Percentiles rank a stretch among this genome's conserved stretches.
Conservation (phyloP, 2,888 invertebrate genomes). For the Eilema depressum region DNA sequence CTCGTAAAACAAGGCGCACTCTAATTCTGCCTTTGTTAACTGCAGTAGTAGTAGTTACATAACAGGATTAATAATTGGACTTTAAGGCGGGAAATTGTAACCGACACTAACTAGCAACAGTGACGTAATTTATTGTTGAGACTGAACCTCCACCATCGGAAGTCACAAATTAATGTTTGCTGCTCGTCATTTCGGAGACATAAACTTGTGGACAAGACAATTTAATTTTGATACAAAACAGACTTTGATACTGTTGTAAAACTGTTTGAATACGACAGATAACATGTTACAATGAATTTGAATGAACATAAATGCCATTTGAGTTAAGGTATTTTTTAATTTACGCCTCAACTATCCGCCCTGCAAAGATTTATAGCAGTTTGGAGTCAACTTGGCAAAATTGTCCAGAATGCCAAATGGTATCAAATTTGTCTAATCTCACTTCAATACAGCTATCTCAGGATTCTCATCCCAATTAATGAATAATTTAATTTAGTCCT, state of each 20-base stretch:
- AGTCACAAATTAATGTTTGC: constrained; percentile 25
- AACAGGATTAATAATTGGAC: constrained; percentile 33
- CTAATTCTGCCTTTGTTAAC: constrained; percentile 35
- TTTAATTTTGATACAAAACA: constrained; percentile 6
- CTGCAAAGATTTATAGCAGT: background rate
- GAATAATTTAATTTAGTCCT: background rate
- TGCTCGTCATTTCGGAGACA: constrained; percentile 24
- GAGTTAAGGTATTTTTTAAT: too few relatives aligned
- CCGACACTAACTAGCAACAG: constrained; percentile 31
- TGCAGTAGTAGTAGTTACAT: constrained; percentile 36
- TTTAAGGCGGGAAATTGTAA: constrained; percentile 24
- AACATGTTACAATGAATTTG: too few relatives aligned
- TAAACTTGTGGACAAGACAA: constrained; percentile 11
- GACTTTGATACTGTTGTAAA: background rate
- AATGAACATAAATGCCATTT: too few relatives aligned
- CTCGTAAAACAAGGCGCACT: constrained; percentile 32
- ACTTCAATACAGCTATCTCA: background rate
- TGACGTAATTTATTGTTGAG: constrained; percentile 34
- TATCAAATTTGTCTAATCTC: background rate
- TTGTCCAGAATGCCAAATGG: background rate
- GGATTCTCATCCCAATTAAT: background rate
- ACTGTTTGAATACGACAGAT: background rate
- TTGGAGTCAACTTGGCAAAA: background rate
- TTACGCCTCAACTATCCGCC: too few relatives aligned
- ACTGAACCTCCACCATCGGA: constrained; percentile 39